These are phyloP conservation scores for Seira ritae DNA, from an alignment of 2,888 invertebrate species.

Conservation along the genomic window DNA sequence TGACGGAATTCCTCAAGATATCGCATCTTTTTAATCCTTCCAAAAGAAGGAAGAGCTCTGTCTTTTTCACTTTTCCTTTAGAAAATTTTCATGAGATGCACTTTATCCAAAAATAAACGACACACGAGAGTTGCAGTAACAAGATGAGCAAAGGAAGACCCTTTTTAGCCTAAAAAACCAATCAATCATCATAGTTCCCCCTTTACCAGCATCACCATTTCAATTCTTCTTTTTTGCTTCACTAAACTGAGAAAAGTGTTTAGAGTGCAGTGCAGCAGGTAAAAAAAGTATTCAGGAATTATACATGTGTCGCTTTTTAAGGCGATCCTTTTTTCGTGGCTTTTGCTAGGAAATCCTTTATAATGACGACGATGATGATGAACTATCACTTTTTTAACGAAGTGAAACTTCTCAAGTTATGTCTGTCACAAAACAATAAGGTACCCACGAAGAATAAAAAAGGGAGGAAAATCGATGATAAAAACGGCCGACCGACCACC, in stretches of 20 bases:
- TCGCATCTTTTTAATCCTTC: conserved; percentile 4
- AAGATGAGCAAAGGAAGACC: conserved; percentile 45
- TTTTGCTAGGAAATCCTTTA: background rate
- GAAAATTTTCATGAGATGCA: conserved; percentile 10
- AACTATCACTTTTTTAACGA: conserved; percentile 62
- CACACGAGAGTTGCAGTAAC: conserved; percentile 42
- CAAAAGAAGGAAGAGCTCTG: background rate
- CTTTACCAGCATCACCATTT: conserved; percentile 43
- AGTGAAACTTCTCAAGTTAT: conserved; percentile 61
- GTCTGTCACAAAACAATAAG: conserved; percentile 66
- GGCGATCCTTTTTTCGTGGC: conserved; percentile 20
- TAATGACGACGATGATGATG: conserved; percentile 35
- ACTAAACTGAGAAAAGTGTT: background rate
- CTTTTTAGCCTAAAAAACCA: conserved; percentile 65
- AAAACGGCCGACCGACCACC: conserved; percentile 26
- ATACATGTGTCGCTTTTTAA: conserved; percentile 22
- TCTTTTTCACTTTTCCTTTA: conserved; percentile 1
- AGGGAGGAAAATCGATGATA: conserved; percentile 1
- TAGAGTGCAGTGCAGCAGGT: background rate
- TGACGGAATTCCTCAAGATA: conserved; percentile 7
- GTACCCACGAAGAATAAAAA: conserved; percentile 36
- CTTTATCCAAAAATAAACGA: background rate
- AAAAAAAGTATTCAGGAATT: conserved; percentile 37
- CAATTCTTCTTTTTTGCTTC: conserved; percentile 1
- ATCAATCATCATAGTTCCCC: conserved; percentile 62